These are phyloP conservation scores for Anguilla rostrata DNA, from an alignment of 2,113 vertebrate species.

Conservation along the genomic window DNA sequence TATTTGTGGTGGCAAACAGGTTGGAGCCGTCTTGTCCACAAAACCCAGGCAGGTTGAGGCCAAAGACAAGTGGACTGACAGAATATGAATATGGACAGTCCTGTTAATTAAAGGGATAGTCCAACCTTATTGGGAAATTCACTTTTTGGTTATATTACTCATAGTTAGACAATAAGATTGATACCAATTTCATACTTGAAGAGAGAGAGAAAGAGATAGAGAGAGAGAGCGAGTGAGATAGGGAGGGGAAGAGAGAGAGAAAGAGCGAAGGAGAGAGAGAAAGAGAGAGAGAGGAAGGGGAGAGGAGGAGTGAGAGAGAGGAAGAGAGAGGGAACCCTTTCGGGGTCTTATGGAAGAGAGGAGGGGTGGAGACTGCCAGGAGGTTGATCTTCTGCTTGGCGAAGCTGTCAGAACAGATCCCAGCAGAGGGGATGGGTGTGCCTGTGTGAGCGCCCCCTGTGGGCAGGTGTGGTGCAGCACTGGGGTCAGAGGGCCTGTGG, in stretches of 20 bases:
- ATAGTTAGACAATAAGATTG: too few relatives aligned
- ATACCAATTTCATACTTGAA: too few relatives aligned
- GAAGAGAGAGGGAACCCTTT: neutral
- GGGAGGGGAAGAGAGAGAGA: too few relatives aligned
- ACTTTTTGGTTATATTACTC: too few relatives aligned
- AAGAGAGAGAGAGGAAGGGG: neutral
- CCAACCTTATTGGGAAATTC: too few relatives aligned
- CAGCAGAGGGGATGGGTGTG: slow-evolving; percentile 26
- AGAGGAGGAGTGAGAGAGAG: too few relatives aligned
- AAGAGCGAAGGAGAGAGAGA: too few relatives aligned
- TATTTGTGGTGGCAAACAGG: neutral
- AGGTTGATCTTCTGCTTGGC: slow-evolving; percentile 65
- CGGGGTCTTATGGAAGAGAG: neutral
- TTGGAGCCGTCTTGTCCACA: neutral
- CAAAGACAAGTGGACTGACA: neutral
- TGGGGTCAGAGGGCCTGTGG: slow-evolving; percentile 20
- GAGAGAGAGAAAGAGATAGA: too few relatives aligned
- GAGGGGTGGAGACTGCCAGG: slow-evolving; percentile 51
- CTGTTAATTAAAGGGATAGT: neutral
- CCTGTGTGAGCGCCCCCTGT: slow-evolving; percentile 43
- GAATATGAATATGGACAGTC: neutral
- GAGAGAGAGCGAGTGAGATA: too few relatives aligned
- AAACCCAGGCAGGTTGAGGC: neutral
- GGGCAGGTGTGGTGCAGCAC: slow-evolving; percentile 36
- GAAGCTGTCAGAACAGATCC: slow-evolving; percentile 70